These are phyloP conservation scores for Lepisosteus osseus DNA, from an alignment of 2,113 vertebrate genomes.

Conservation along the genomic window DNA sequence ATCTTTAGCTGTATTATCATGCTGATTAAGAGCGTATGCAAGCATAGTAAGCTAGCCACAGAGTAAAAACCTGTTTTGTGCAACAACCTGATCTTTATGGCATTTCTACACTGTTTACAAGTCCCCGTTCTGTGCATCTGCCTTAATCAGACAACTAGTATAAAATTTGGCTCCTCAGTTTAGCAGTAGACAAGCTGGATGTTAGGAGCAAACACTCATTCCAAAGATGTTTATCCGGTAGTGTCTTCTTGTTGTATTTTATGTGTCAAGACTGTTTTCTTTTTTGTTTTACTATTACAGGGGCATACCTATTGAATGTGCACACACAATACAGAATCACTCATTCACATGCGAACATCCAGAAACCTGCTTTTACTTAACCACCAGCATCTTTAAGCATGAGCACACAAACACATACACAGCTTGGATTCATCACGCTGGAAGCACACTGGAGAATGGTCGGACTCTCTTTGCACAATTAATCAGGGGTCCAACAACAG, in stretches of 20 bases:
- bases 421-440: neutral
- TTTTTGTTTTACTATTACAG: neutral
- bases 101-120: constrained; percentile 21
- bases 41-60: neutral
- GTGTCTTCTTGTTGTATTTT: neutral
- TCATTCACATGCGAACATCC: no score
- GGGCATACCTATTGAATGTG: neutral
- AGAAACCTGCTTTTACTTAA: no score
- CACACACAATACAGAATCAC: neutral
- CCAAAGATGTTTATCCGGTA: constrained; percentile 20
- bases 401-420: neutral
- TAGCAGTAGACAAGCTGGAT: neutral
- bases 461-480: no score
- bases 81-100: constrained; percentile 14
- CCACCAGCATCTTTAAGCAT: neutral
- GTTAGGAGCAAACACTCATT: neutral
- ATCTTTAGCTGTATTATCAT: no score
- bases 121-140: constrained; percentile 5
- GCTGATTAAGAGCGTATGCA: neutral
- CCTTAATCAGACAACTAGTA: neutral
- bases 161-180: neutral
- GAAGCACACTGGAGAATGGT: neutral
- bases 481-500: no score
- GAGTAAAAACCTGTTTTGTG: constrained; percentile 15
- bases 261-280: neutral